A percentile compares a stretch with the other conserved stretches of the same genome.
Conservation (phyloP, 2,888 invertebrate species). For the Rhabditophanes sp. region DNA sequence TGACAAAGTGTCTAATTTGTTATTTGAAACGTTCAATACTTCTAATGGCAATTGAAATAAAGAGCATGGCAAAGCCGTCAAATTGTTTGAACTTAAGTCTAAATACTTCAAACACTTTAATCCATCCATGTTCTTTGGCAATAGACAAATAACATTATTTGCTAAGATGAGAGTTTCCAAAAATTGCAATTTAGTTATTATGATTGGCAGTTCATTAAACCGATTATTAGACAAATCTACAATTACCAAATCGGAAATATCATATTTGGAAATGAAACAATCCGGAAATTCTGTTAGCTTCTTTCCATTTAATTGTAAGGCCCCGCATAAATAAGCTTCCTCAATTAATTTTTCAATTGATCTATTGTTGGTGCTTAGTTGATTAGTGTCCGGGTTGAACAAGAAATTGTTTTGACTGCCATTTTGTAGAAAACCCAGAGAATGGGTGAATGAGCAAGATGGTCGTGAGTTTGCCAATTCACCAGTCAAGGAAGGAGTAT, state of each 20-base stretch:
- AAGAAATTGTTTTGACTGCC: too few species aligned
- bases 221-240: constrained; percentile 6
- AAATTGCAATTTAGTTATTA: constrained; percentile 2
- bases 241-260: constrained; percentile 6
- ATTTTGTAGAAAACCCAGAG: too few species aligned
- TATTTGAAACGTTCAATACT: constrained; percentile 2
- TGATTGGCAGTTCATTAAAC: neutral
- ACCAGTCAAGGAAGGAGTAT: too few species aligned
- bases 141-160: constrained; percentile 2
- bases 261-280: neutral
- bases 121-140: constrained; percentile 1
- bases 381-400: too few species aligned
- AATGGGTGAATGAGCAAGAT: too few species aligned
- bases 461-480: too few species aligned
- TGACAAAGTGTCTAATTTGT: constrained; percentile 4
- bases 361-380: too few species aligned
- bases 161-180: constrained; percentile 7
- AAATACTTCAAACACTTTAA: constrained; percentile 6
- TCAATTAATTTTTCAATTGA: constrained; percentile 5
- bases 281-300: constrained; percentile 9
- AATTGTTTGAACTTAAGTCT: constrained; percentile 6
- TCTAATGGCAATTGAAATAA: constrained; percentile 4
- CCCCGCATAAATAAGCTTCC: constrained; percentile 6
- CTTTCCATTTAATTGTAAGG: neutral
- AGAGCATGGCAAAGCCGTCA: constrained; percentile 4